A percentile compares a stretch with the other conserved stretches of the same genome.
Conservation (phyloP, 1,140 invertebrate genomes). For the Plodia interpunctella region DNA sequence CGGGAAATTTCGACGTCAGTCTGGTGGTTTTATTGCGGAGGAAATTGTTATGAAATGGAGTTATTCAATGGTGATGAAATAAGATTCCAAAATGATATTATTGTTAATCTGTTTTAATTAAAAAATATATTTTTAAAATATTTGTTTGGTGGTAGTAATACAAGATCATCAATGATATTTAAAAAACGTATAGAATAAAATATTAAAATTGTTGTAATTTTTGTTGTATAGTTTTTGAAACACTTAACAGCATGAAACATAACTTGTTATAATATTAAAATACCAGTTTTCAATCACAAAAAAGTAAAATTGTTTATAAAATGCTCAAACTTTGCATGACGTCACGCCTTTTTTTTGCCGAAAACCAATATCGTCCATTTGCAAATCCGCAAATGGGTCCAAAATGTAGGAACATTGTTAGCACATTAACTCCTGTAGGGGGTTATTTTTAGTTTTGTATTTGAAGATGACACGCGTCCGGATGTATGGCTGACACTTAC, state of each 20-base stretch:
- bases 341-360: not conserved
- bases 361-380: not conserved
- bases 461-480: constrained; percentile 41
- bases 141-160: no score
- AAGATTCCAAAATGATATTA: no score
- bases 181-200: no score
- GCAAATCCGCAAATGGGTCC: constrained; percentile 22
- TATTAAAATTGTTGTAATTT: no score
- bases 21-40: not conserved
- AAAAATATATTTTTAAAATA: no score
- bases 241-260: no score
- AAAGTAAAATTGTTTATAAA: no score
- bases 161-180: no score
- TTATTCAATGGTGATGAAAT: not conserved
- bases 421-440: constrained; percentile 58
- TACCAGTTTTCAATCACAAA: no score
- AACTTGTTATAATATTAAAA: no score
- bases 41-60: not conserved
- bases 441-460: constrained; percentile 64
- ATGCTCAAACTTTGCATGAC: not conserved
- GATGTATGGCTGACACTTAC: constrained; percentile 24
- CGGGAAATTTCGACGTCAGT: constrained; percentile 17
- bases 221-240: no score
- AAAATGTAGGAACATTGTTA: constrained; percentile 46
- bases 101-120: no score